Base-by-base conservation (phyloP, 1,140 invertebrate species). In the Probaryconus sp. region DNA sequence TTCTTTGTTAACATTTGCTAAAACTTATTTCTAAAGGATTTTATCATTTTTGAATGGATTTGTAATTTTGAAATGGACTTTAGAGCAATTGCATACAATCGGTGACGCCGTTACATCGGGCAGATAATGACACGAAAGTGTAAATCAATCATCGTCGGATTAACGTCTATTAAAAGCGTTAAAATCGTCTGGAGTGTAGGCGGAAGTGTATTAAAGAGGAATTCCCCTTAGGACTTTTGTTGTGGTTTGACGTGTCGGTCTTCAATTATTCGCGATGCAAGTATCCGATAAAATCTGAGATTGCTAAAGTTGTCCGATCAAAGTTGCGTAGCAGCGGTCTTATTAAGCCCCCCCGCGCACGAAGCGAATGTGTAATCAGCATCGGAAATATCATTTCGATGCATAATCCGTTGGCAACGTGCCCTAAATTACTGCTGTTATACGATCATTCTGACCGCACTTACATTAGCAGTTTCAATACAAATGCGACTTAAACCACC, bases 131-230 rank as follows among this genome's bases (percentile, higher is more conserved):
- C 50, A n/a, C 43, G 47, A 7, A 47, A 14, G 50, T 67, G 63
- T 56, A 38, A 67, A 67, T 67, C 63, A 56, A 56, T 67, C 50
- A 67, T 67, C 55, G 56, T 24, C 30, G 50, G 50, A 56, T 56
- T 47, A 67, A 4, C 6, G 16, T 1, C 24, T 20, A 40, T 56
- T 10, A n/a, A n/a, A n/a, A n/a, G 20, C 11, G 11, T 40, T 26
- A 28, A 53, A 40, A 14, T 14, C 20, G 11, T 10, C 1, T 14
- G 13, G 37, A 42, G 28, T 2, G 31, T 40, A 13, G 16, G 42
- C 4, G 33, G 35, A 37, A 47, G 42, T 11, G 13, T 14, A 33
- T 3, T 14, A n/a, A 1, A 14, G 48, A 21, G 43, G 33, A 30
- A 30, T 2, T 6, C 28, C 7, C 13, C 35, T 18, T 31, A 11